Evolutionary conservation across 2,888 invertebrate genomes (phyloP), one percentile per base, ranked within the genome.

Genomic region (Mythimna ferrago): DNA sequence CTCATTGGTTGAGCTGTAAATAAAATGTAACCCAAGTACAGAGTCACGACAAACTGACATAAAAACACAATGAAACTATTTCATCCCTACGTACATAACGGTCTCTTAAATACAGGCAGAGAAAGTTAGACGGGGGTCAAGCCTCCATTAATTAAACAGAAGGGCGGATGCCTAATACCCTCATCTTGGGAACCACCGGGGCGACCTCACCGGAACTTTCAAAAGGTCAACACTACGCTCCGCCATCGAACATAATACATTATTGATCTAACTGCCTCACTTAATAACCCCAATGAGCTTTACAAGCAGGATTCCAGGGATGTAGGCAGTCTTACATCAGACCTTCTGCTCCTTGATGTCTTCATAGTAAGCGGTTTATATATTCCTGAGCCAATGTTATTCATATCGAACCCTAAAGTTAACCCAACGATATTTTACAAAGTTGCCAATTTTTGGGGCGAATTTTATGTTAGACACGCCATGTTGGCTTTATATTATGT

Each of bases 131-230:
- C 88, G 82, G 81, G 89, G 92, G 92, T 93, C 93, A 93, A 93
- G 89, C 89, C 89, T 84, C 87, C 89, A 93, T 93, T 94, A 94
- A 94, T 93, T 93, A 93, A 89, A 89, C 90, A 90, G 85, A 87
- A 90, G 88, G 88, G 79, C 82, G 87, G 84, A 83, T 84, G 76
- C 83, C 82, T 82, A 86, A 86, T 85, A 82, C 85, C 88, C 86
- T 81, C 87, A 81, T 88, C 86, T 88, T 88, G 81, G 82, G 77
- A 85, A 85, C 87, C 87, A 82, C 84, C 73, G 77, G 83, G 80
- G 87, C 79, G 79, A 86, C 86, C 85, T 82, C 80, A 82, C 84
- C 86, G 88, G 85, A 90, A 90, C 85, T 89, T 89, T 83, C 66
- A 68, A 84, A 86, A 87, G 88, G 88, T 87, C 86, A 86, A 86